phyloP scores from a whole-genome alignment of 2,113 vertebrate species.

The Chaetura pelagica region DNA sequence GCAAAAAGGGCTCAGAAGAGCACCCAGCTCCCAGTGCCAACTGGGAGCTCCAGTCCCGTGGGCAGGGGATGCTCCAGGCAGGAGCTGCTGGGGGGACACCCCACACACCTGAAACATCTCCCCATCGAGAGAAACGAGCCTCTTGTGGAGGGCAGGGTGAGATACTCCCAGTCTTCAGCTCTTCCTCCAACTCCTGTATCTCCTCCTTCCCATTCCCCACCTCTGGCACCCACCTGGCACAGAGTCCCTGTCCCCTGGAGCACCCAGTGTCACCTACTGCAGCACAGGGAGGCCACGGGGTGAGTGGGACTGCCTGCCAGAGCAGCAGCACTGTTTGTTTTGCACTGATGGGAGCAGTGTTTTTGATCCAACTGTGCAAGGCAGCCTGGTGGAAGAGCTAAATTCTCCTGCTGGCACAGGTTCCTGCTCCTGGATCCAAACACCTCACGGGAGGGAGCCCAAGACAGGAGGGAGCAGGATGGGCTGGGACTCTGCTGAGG shows the following conservation, averaged over 20 bases:
- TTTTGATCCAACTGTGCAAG: background rate
- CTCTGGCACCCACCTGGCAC: fast-evolving
- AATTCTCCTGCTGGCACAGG: background rate
- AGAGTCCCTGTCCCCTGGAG: background rate
- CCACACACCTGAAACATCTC: fast-evolving
- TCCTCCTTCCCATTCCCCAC: fast-evolving
- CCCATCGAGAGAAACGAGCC: background rate
- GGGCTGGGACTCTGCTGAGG: background rate
- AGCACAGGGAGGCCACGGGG: background rate
- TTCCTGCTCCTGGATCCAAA: background rate
- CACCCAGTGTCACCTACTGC: fast-evolving
- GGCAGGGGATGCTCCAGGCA: background rate
- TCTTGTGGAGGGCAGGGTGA: fast-evolving
- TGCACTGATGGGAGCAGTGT: background rate
- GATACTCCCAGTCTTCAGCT: background rate
- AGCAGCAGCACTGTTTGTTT: background rate
- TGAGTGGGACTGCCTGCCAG: background rate
- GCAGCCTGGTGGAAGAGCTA: background rate
- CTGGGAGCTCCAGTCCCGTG: background rate
- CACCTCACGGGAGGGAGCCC: background rate
- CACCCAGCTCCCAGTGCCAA: background rate
- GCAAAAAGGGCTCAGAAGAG: background rate
- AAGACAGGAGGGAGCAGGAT: fast-evolving
- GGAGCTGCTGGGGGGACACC: background rate
- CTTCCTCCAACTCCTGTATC: background rate